phyloP scores from a whole-genome alignment of 2,797 vertebrate genomes.

The Prionace glauca region DNA sequence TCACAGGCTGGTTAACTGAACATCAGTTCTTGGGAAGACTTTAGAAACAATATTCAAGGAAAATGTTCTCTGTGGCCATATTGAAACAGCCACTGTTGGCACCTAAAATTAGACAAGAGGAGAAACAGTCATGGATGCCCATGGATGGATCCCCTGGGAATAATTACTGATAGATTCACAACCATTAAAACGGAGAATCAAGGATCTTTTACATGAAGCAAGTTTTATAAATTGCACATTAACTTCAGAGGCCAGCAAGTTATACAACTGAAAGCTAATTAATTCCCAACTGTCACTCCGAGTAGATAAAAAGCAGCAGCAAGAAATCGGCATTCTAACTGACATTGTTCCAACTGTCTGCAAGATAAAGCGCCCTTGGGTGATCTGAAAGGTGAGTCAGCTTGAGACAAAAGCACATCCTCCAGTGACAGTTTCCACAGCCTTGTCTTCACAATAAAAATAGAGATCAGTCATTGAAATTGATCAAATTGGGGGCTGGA shows the following conservation, averaged over 20 bases:
- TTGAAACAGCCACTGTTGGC: not conserved
- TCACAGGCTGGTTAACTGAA: too few species aligned
- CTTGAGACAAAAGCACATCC: not conserved
- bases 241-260: too few species aligned
- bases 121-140: too few species aligned
- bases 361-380: not conserved
- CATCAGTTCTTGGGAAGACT: too few species aligned
- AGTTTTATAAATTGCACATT: not conserved
- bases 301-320: not conserved
- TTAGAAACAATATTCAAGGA: too few species aligned
- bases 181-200: not conserved
- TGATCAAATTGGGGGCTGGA: not conserved
- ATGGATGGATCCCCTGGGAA: not conserved
- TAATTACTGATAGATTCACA: not conserved
- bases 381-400: not conserved
- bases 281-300: not conserved
- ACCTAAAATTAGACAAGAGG: not conserved
- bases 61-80: not conserved
- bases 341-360: not conserved
- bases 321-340: not conserved
- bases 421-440: not conserved
- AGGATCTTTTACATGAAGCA: not conserved
- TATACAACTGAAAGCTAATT: not conserved
- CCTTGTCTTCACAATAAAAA: not conserved
- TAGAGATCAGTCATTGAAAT: not conserved